Conservation (phyloP, 2,113 vertebrate species). For the Sylvilagus bachmani region DNA sequence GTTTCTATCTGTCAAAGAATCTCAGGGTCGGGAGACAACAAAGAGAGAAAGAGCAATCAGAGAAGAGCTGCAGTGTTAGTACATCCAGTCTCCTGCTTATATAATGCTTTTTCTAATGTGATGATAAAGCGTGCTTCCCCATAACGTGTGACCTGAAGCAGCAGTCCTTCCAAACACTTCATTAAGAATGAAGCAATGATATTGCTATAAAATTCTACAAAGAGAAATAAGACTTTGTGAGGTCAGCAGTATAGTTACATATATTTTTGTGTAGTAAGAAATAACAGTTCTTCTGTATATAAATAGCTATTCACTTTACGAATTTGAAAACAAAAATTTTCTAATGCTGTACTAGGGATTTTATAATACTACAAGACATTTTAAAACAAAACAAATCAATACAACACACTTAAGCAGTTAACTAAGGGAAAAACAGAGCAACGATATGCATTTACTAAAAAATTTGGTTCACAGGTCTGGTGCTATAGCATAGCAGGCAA, state of each 20-base stretch:
- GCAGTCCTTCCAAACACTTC: not conserved
- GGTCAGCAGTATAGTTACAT: not conserved
- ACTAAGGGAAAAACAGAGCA: not conserved
- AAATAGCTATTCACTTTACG: not conserved
- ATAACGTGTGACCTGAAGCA: not conserved
- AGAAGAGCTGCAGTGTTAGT: not conserved
- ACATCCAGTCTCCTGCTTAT: not conserved
- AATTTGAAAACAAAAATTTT: conserved; percentile 45
- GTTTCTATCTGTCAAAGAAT: not conserved
- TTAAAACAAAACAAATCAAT: conserved; percentile 31
- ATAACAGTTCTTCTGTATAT: not conserved
- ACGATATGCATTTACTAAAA: not conserved
- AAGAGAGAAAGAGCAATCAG: not conserved
- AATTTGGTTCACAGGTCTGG: not conserved
- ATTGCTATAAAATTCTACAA: not conserved
- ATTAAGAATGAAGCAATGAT: not conserved
- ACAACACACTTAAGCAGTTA: conserved; percentile 22
- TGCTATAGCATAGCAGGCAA: too few species aligned
- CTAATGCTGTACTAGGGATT: not conserved
- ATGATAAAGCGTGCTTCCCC: not conserved
- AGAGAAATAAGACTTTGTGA: not conserved
- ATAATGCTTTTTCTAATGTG: not conserved
- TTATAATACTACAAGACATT: conserved; percentile 47
- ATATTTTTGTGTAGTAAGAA: conserved; percentile 41
- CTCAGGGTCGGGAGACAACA: conserved; percentile 4